phyloP scores from a whole-genome alignment of 2,113 vertebrate species.

The Corythaeola cristata region DNA sequence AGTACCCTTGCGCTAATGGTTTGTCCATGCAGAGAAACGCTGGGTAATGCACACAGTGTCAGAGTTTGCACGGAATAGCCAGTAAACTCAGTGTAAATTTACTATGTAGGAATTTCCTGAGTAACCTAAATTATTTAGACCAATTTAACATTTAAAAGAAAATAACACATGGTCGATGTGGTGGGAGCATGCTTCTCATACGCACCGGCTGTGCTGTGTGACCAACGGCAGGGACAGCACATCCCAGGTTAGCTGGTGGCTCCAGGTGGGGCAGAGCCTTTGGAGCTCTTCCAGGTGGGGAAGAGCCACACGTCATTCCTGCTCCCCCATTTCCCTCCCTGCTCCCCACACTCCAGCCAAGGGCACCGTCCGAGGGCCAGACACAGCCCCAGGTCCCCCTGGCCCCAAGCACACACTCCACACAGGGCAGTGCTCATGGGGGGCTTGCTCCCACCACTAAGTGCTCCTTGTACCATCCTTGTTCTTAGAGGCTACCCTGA shows the following conservation, averaged over 20 bases:
- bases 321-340: neutral
- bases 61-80: fast-evolving
- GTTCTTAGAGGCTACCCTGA: neutral
- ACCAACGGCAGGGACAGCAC: fast-evolving
- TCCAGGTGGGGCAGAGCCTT: neutral
- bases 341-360: neutral
- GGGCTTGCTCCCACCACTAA: neutral
- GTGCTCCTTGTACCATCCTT: neutral
- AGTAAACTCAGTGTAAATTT: neutral
- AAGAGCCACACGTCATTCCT: neutral
- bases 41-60: neutral
- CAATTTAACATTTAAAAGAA: neutral
- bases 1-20: neutral
- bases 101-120: neutral
- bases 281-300: neutral
- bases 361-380: neutral
- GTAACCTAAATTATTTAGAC: neutral
- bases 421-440: neutral
- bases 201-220: fast-evolving
- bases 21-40: neutral
- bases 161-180: neutral
- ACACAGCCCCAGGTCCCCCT: fast-evolving
- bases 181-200: neutral
- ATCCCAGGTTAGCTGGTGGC: neutral
- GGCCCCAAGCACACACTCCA: fast-evolving